A percentile compares a stretch with the other conserved stretches of the same genome.
phyloP scores from a whole-genome alignment of 1,140 invertebrate genomes.

The Dufourea novaeangliae region DNA sequence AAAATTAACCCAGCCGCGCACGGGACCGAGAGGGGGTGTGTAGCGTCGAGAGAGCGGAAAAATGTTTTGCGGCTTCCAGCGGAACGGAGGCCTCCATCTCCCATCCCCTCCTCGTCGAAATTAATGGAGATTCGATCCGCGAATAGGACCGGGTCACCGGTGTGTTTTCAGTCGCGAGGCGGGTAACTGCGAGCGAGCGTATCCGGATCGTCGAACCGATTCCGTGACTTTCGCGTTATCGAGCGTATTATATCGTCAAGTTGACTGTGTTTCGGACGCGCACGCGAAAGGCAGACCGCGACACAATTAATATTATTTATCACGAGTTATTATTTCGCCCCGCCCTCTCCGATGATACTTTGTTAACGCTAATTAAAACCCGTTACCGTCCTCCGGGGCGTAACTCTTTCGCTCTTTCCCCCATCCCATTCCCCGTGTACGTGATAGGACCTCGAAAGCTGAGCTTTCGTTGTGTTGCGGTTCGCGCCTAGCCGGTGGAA shows the following conservation, averaged over 20 bases:
- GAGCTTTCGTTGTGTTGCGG: conserved; percentile 10
- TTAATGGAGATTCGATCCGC: conserved; percentile 60
- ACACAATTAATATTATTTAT: conserved; percentile 68
- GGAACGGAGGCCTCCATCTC: no score
- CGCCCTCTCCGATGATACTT: conserved; percentile 44
- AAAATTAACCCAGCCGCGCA: conserved; percentile 53
- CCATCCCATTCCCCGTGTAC: not conserved
- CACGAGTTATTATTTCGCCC: conserved; percentile 61
- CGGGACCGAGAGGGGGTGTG: no score
- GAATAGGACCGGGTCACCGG: conserved; percentile 5
- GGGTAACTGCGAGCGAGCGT: no score
- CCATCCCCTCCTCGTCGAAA: conserved; percentile 46
- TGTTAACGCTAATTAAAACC: conserved; percentile 64
- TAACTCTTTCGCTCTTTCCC: not conserved
- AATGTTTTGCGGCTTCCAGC: conserved; percentile 51
- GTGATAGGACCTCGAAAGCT: not conserved
- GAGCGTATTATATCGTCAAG: conserved; percentile 60
- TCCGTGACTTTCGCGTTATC: conserved; percentile 28
- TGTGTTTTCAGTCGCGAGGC: conserved; percentile 2
- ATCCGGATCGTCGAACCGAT: not conserved
- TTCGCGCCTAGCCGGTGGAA: conserved; percentile 2
- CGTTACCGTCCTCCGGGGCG: conserved; percentile 4
- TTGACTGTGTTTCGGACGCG: conserved; percentile 57
- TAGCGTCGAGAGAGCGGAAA: conserved; percentile 44
- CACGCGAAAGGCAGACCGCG: not conserved